Evolutionary conservation across 2,113 vertebrate species (phyloP), one percentile per base, ranked within the genome.

Genomic region (Triplophysa dalaica): DNA sequence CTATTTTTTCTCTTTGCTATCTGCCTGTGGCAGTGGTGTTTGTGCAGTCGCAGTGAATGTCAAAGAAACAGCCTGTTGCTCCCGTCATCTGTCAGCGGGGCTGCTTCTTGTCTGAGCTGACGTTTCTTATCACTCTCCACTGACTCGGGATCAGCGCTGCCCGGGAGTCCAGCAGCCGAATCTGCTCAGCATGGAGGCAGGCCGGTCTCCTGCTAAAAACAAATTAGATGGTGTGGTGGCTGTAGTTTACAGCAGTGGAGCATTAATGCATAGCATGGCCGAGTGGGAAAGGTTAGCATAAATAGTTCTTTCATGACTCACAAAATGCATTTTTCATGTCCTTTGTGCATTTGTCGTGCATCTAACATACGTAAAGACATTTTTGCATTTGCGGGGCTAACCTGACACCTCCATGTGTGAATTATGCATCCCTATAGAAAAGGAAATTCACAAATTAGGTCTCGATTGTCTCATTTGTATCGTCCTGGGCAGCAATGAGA

Each of bases 91-190:
- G 50, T 72, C 69, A 72, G 50, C 26, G 56, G 50, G 2, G 4
- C 68, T 29, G 45, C 68, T 70, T 70, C 48, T 19, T 21, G 19
- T 58, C 54, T 58, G 4, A 58, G 54, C 19, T 16, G 16, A 8
- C 19, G 19, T 19, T 72, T 11, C 52, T 72, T 54, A 38, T 86
- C 83, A 84, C 82, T 89, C 78, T 75, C 76, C 80, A 50, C 48
- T 83, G 77, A 70, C 56, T 70, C 19, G 2, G 56, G 60, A 21
- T 62, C 22, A 61, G 43, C n/a, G 54, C 54, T 58, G 54, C n/a
- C 8, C 54, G 54, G 19, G 54, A 58, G 54, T 45, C n/a, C 58
- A 72, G 21, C 4, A 33, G 5, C 54, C 16, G 16, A 45, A 45
- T 52, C 48, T 14, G 48, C 50, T 52, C 14, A 52, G 50, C 50